phyloP scores from a whole-genome alignment of 1,140 invertebrate genomes.

The Dufourea novaeangliae region DNA sequence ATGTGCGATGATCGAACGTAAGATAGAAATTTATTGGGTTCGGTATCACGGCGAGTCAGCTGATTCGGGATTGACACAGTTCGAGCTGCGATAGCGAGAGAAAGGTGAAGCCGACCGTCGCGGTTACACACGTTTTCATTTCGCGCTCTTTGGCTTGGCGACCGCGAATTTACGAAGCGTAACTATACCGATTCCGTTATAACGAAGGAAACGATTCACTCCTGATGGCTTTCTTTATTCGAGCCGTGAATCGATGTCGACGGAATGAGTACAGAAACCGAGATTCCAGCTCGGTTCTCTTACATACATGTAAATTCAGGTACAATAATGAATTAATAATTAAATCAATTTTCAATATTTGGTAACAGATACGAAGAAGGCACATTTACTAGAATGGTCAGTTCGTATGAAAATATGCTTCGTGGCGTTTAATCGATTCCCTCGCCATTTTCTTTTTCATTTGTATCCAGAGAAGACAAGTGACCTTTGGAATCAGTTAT shows the following conservation, averaged over 20 bases:
- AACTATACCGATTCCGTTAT: background rate
- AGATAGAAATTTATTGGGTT: too few relatives aligned
- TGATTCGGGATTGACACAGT: background rate
- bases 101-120: background rate
- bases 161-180: slow-evolving; percentile 42
- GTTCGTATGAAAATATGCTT: too few relatives aligned
- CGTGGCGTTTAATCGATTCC: too few relatives aligned
- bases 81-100: background rate
- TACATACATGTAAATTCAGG: too few relatives aligned
- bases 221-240: background rate
- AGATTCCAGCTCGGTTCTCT: background rate
- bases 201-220: background rate
- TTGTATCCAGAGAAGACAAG: too few relatives aligned
- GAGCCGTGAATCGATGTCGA: background rate
- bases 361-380: too few relatives aligned
- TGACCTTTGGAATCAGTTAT: too few relatives aligned
- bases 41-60: background rate
- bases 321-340: too few relatives aligned
- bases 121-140: slow-evolving; percentile 29
- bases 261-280: background rate
- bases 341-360: too few relatives aligned
- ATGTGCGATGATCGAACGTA: too few relatives aligned
- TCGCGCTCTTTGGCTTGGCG: background rate
- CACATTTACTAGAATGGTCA: too few relatives aligned
- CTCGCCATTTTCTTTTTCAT: too few relatives aligned